Percentiles rank a stretch among this genome's conserved stretches.
These are phyloP conservation scores for Lepus oiostolus DNA, from an alignment of 2,797 vertebrate genomes.

Conservation along the genomic window DNA sequence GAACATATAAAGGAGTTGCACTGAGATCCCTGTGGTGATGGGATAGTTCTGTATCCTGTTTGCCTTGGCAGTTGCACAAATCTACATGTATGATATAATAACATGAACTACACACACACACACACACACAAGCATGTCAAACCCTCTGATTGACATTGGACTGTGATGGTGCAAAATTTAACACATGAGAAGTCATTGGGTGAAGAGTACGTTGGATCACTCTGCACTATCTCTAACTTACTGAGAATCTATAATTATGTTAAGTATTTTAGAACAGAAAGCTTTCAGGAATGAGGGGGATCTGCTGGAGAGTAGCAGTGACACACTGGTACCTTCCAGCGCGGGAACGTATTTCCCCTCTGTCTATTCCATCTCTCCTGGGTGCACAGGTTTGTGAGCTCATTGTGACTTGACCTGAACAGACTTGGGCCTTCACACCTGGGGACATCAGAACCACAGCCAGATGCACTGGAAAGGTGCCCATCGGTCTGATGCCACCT, in stretches of 20 bases:
- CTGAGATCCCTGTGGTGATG: too few relatives aligned
- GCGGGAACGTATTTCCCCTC: too few relatives aligned
- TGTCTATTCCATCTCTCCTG: not conserved
- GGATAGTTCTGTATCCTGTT: not conserved
- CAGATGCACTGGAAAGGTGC: not conserved
- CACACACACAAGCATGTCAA: not conserved
- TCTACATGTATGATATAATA: not conserved
- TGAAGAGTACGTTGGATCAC: not conserved
- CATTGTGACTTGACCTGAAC: not conserved
- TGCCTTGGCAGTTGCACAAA: not conserved
- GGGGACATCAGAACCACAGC: not conserved
- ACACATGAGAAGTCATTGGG: not conserved
- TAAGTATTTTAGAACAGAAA: not conserved
- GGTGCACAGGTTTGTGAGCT: not conserved
- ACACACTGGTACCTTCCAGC: fast-evolving
- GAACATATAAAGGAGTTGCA: too few relatives aligned
- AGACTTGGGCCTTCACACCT: not conserved
- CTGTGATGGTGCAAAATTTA: not conserved
- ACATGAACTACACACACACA: not conserved
- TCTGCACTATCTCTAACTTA: not conserved
- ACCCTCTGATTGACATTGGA: too few relatives aligned
- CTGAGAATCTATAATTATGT: not conserved
- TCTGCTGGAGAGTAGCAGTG: too few relatives aligned
- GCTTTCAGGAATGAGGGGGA: too few relatives aligned
- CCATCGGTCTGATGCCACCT: not conserved